Conservation (phyloP, 2,888 invertebrate species). For the Habroteleia sp. region DNA sequence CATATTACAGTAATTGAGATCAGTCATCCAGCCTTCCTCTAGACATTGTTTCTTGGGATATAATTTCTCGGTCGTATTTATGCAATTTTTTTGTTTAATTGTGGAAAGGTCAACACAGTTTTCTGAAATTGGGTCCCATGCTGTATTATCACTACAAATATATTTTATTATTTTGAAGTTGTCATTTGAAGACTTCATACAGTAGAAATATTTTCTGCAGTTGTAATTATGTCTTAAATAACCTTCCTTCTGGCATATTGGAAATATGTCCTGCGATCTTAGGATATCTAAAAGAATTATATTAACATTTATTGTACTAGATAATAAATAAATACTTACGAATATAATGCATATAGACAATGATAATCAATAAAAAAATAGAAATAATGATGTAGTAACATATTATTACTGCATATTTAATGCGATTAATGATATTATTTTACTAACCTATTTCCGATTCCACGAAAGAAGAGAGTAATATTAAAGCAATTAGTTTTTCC, state of each 20-base stretch:
- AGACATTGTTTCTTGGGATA: background rate
- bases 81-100: conserved; percentile 9
- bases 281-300: no score
- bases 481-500: no score
- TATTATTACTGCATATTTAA: no score
- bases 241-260: conserved; percentile 5
- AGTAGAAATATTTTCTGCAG: conserved; percentile 10
- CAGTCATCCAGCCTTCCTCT: conserved; percentile 15
- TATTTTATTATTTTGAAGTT: conserved; percentile 9
- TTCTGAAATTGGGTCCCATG: conserved; percentile 6
- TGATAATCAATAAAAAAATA: no score
- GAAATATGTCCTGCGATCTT: no score
- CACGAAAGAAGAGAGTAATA: no score
- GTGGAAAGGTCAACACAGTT: conserved; percentile 5
- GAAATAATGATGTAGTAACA: no score
- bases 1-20: conserved; percentile 12
- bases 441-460: no score
- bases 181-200: background rate
- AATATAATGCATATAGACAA: no score
- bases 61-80: background rate
- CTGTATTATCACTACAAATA: conserved; percentile 10
- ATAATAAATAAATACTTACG: no score
- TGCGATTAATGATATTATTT: no score
- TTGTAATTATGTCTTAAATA: conserved; percentile 7
- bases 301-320: no score